phyloP scores from a whole-genome alignment of 2,797 vertebrate genomes.

The Poliocrania exsul region DNA sequence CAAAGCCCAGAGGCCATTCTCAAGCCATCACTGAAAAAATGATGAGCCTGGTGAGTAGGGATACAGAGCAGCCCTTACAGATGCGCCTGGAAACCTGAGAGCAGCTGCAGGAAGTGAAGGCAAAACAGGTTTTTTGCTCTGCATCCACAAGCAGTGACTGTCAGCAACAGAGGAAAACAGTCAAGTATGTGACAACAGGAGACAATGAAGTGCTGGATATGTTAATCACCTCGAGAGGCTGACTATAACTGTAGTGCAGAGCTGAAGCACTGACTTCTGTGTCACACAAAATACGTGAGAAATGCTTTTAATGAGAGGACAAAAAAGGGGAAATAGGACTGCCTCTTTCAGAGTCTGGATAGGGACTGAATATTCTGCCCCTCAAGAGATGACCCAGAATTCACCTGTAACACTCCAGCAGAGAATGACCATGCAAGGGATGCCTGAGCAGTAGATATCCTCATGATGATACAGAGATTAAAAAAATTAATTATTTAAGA shows the following conservation, averaged over 20 bases:
- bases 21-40: fast-evolving
- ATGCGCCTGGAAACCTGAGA: not conserved
- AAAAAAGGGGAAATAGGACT: not conserved
- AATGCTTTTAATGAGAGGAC: not conserved
- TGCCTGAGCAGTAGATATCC: not conserved
- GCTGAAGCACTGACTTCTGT: not conserved
- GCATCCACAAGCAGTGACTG: not conserved
- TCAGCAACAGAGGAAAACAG: not conserved
- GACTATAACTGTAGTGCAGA: not conserved
- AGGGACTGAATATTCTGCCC: not conserved
- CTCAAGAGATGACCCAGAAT: not conserved
- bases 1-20: not conserved
- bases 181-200: not conserved
- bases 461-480: not conserved
- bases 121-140: not conserved
- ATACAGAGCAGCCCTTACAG: not conserved
- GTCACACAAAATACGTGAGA: not conserved
- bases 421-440: not conserved
- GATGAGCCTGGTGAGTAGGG: fast-evolving
- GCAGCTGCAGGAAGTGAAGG: not conserved
- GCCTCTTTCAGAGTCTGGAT: not conserved
- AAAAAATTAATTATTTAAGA: not conserved
- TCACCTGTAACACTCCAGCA: not conserved
- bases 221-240: fast-evolving
- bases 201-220: not conserved